Base-by-base conservation (phyloP, 2,797 vertebrate species). In the Peromyscus nudipes region DNA sequence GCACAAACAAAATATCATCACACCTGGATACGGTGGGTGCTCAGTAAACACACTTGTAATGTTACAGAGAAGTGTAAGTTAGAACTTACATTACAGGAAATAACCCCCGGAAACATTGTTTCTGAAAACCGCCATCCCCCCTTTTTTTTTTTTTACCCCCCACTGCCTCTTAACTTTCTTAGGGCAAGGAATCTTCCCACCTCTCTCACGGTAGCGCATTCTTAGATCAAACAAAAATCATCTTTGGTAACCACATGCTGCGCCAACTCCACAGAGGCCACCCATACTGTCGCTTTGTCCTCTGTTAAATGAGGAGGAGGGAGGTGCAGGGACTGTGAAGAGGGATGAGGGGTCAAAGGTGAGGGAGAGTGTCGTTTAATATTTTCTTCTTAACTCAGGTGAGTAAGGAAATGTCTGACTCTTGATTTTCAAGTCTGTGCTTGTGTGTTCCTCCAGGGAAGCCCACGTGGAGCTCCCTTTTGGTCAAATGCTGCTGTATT, bases 21-120 rank as follows among this genome's bases (percentile, higher is more conserved):
- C 14, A 57, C 16, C 55, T 57, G 52, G 52, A 76, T 86, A 29
- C 34, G 43, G 31, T 64, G 82, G 49, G 4, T 89, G 14, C 7
- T 93, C 23, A 79, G 43, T 65, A 84, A 86, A 79, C 75, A 62
- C 71, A 83, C 87, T 91, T 55, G 16, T 81, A 96, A 40, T 73
- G 86, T 83, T 95, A 52, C 65, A 31, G 71, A 84, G 69, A 93
- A 64, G 65, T 93, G 8, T n/a, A 37, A 27, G 4, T 46, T 65
- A 84, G 29, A 31, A 29, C 57, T 82, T 96, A 27, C 55, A 91
- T 29, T 75, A 77, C 40, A 92, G 64, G 4, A 81, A 69, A 29
- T 62, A 21, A 4, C 19, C 43, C 52, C 55, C 77, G 89, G 34
- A 69, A 90, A 57, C 27, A 55, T 55, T 52, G 4, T 88, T 77